Percentiles rank a stretch among this genome's conserved stretches.
These are phyloP conservation scores for Plusia festucae DNA, from an alignment of 2,888 invertebrate species.

Conservation along the genomic window DNA sequence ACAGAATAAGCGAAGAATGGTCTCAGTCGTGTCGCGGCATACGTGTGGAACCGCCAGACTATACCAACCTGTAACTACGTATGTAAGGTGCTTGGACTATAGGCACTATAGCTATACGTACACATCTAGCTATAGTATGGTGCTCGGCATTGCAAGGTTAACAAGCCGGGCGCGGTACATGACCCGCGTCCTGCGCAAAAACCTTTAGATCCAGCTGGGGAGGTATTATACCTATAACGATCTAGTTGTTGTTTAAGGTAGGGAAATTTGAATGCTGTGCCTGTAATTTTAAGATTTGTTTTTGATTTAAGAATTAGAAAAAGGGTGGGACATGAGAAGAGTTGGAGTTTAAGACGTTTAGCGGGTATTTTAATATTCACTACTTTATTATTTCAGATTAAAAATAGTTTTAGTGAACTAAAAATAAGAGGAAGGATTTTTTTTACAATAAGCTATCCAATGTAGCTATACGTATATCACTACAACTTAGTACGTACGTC, in stretches of 20 bases:
- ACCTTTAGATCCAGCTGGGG: constrained; percentile 60
- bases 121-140: constrained; percentile 41
- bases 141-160: constrained; percentile 85
- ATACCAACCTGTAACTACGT: no score
- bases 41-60: no score
- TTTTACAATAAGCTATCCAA: no score
- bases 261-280: neutral
- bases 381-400: no score
- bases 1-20: no score
- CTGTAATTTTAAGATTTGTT: neutral
- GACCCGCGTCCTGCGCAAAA: constrained; percentile 61
- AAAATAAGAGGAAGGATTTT: no score
- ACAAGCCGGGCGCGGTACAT: constrained; percentile 69
- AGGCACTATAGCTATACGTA: neutral
- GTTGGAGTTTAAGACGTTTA: neutral
- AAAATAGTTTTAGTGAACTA: no score
- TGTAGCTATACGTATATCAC: no score
- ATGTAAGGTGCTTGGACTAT: neutral
- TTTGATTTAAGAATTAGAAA: neutral
- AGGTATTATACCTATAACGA: neutral
- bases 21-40: no score
- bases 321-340: neutral
- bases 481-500: neutral
- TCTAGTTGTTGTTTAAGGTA: neutral
- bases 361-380: neutral